Evolutionary conservation across 2,797 vertebrate species (phyloP).

Genomic region (Leontocebus nigricollis): DNA sequence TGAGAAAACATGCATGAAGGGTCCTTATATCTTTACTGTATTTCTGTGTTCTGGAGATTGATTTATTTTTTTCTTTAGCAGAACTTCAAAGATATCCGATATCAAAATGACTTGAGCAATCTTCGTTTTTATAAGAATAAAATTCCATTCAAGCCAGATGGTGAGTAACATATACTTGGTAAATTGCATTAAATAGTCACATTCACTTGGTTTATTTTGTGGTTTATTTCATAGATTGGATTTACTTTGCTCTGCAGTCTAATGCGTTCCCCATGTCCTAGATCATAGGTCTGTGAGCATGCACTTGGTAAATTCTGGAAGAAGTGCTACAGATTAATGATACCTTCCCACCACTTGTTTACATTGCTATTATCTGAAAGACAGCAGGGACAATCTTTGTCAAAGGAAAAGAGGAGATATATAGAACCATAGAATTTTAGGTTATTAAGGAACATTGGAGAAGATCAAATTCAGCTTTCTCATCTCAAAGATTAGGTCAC

Average conservation of each 20-base stretch:
- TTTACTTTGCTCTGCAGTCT: not conserved
- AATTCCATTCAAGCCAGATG: slow-evolving; percentile 97
- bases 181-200: slow-evolving; percentile 30
- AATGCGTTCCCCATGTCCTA: not conserved
- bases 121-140: slow-evolving; percentile 99
- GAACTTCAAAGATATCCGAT: slow-evolving; percentile 94
- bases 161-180: slow-evolving; percentile 85
- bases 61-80: slow-evolving; percentile 83
- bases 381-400: not conserved
- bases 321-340: not conserved
- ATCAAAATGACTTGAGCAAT: slow-evolving; percentile 94
- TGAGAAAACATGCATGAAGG: slow-evolving; percentile 6
- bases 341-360: not conserved
- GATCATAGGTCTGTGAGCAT: not conserved
- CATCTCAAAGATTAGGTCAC: not conserved
- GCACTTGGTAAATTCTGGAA: not conserved
- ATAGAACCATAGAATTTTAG: not conserved
- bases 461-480: not conserved
- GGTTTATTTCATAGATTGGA: not conserved
- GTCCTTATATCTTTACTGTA: not conserved
- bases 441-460: not conserved
- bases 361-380: not conserved
- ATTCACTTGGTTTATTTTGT: not conserved
- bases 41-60: slow-evolving; percentile 49
- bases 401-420: not conserved